These are phyloP conservation scores for Anagrus nilaparvatae DNA, from an alignment of 1,140 invertebrate genomes.

Conservation along the genomic window DNA sequence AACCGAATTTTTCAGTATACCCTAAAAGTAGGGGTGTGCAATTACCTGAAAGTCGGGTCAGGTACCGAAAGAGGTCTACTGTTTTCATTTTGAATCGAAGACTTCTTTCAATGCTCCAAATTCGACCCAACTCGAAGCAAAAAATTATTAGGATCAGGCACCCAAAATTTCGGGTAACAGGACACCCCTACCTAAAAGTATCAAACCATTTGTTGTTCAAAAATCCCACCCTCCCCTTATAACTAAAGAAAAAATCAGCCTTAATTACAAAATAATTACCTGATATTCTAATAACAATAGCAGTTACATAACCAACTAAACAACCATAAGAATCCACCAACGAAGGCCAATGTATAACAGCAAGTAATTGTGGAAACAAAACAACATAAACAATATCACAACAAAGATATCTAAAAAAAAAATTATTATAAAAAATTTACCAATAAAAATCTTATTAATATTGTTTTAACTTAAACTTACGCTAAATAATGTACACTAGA, in stretches of 20 bases:
- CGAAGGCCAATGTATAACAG: constrained; percentile 61
- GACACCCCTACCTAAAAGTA: no score
- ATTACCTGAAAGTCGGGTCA: no score
- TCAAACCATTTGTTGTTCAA: no score
- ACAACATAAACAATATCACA: constrained; percentile 74
- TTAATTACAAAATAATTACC: constrained; percentile 35
- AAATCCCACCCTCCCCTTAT: no score
- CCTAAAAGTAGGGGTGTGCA: no score
- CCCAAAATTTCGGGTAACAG: no score
- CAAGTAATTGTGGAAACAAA: constrained; percentile 72
- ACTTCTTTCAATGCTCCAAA: no score
- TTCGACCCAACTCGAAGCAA: no score
- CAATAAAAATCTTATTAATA: background rate
- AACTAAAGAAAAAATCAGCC: background rate
- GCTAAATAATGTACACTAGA: constrained; percentile 70
- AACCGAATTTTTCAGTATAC: no score
- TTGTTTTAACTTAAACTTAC: constrained; percentile 38
- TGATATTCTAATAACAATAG: constrained; percentile 53
- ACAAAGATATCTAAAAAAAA: constrained; percentile 49
- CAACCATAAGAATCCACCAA: constrained; percentile 71
- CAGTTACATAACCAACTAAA: constrained; percentile 53
- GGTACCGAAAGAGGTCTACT: no score
- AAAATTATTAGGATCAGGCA: constrained; percentile 4
- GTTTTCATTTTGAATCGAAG: no score
- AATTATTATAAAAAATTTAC: background rate